A percentile compares a stretch with the other conserved stretches of the same genome.
Conservation (phyloP, 2,797 vertebrate species). For the Gallinago nigripennis region DNA sequence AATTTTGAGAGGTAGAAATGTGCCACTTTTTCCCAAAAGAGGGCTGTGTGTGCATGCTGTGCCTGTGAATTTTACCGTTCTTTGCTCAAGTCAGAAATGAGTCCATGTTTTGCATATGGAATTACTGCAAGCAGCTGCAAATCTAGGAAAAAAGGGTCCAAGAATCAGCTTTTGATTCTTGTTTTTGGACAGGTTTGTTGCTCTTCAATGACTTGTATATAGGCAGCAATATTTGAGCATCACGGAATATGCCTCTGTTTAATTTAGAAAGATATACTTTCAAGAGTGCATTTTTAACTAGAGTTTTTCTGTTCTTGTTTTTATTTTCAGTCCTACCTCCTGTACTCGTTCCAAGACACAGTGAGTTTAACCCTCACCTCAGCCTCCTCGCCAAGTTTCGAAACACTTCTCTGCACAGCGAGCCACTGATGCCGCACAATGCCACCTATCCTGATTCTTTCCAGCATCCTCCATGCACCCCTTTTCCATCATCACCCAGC, state of each 20-base stretch:
- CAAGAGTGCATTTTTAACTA: not conserved
- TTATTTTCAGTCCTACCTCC: conserved; percentile 89
- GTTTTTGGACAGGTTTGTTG: not conserved
- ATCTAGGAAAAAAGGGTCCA: not conserved
- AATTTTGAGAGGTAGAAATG: not conserved
- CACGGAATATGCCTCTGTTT: not conserved
- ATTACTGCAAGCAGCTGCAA: not conserved
- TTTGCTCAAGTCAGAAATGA: not conserved
- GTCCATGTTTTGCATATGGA: not conserved
- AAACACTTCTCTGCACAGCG: conserved; percentile 90
- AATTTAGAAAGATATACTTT: not conserved
- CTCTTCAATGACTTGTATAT: not conserved
- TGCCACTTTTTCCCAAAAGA: not conserved
- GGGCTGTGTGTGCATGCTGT: rapidly evolving
- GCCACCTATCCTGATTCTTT: conserved; percentile 95
- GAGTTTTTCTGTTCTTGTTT: not conserved
- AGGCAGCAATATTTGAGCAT: not conserved
- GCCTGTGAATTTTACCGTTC: not conserved
- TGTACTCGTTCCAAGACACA: conserved; percentile 94
- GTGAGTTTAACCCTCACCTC: conserved; percentile 97
- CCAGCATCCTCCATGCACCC: conserved; percentile 84
- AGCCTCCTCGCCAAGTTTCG: conserved; percentile 95
- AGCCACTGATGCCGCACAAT: conserved; percentile 95
- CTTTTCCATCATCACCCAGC: conserved; percentile 82
- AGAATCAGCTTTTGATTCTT: not conserved